Evolutionary conservation across 1,140 invertebrate species (phyloP).

Genomic region (Trissolcus basalis): DNA sequence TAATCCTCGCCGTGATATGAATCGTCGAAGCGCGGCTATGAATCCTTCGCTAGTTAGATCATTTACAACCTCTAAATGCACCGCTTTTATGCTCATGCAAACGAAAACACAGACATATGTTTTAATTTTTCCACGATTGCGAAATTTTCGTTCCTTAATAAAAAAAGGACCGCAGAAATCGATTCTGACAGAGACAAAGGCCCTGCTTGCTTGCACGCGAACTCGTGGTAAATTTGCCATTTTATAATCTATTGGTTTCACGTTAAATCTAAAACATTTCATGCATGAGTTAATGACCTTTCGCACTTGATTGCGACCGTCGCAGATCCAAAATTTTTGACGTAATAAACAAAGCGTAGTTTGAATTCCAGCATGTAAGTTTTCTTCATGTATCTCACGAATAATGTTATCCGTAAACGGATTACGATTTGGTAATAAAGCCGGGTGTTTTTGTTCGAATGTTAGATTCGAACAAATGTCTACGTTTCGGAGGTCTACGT

Average conservation of each 20-base stretch:
- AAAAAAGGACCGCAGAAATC: slow-evolving; percentile 19
- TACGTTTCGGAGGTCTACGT: too few species aligned
- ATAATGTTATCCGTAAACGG: background rate
- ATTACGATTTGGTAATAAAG: background rate
- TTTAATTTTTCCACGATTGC: background rate
- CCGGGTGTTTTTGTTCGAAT: background rate
- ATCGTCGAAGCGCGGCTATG: slow-evolving; percentile 5
- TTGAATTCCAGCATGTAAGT: background rate
- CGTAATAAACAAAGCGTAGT: background rate
- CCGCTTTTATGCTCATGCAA: slow-evolving; percentile 9
- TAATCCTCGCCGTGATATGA: background rate
- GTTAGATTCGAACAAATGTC: too few species aligned
- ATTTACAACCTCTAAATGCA: slow-evolving; percentile 13
- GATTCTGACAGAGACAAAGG: background rate
- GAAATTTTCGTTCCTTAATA: slow-evolving; percentile 11
- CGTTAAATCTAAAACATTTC: slow-evolving; percentile 6
- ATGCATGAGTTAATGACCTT: background rate
- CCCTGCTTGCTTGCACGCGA: background rate
- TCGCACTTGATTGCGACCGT: background rate
- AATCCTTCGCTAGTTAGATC: slow-evolving; percentile 7
- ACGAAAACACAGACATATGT: slow-evolving; percentile 8
- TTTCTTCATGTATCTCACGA: background rate
- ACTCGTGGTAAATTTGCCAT: background rate
- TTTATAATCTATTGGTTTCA: background rate
- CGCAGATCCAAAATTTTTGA: background rate